Evolutionary conservation across 2,797 vertebrate species (phyloP), one percentile per base, ranked within the genome.

Genomic region (Coccyzus lansbergi): DNA sequence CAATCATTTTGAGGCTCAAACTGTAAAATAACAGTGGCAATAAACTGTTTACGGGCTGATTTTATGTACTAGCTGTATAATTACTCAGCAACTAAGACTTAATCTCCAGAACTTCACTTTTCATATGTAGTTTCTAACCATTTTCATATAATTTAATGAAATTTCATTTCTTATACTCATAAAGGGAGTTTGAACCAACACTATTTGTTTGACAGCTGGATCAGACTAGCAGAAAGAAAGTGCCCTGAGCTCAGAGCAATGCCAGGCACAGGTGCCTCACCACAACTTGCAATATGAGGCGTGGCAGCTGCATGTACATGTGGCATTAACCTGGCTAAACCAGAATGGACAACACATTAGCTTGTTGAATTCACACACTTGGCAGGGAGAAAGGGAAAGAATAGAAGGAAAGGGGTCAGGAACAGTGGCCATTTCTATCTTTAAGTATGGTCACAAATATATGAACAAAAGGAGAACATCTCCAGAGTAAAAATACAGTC

Each of bases 361-460:
- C 28, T 76, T 2, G 1, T 42, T 83, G 34, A 76, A 8, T 21
- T 80, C 18, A 13, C 8, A 12, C 0, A 0, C 2, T 8, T 25
- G 31, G 13, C 12, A 71, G 44, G n/a, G 7, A 92, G 44, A 59
- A 79, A 48, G 58, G 53, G 42, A 55, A 70, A 9, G 6, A 83
- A 28, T 26, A 48, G 36, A 33, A 75, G 74, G 40, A 81, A 16
- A 3, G 8, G 34, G n/a, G 71, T 55, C 1, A 4, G 20, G 88
- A 90, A 76, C 24, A 28, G 14, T n/a, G 49, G 15, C n/a, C 34
- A 42, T 60, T 88, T 56, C 33, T n/a, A 25, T 12, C 51, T 83
- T 80, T 51, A 64, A 64, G 44, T 38, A 52, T 3, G 2, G 24
- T 42, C n/a, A 79, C 14, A 48, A 22, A 44, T 3, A 40, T 0